Conservation (phyloP, 2,797 vertebrate genomes). For the Oreortyx pictus region DNA sequence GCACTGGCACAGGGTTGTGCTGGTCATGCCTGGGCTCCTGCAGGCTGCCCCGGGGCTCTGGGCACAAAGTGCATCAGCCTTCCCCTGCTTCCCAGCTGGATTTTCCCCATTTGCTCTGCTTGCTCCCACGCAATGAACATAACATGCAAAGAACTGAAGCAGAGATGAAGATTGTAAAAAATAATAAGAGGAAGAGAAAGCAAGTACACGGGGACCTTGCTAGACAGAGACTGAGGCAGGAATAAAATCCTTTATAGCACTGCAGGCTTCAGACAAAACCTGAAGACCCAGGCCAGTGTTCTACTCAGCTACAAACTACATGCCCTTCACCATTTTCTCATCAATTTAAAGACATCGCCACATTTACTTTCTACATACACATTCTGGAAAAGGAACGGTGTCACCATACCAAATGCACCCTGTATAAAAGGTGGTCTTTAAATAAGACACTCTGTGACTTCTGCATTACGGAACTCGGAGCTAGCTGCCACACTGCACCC, state of each 20-base stretch:
- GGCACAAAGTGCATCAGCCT: background rate
- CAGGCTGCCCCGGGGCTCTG: background rate
- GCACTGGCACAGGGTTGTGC: background rate
- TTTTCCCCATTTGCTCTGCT: conserved; percentile 7
- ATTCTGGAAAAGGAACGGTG: conserved; percentile 6
- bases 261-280: background rate
- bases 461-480: background rate
- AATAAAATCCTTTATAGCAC: background rate
- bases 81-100: background rate
- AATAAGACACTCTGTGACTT: background rate
- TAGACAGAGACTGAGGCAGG: background rate
- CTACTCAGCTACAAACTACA: conserved; percentile 11
- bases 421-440: background rate
- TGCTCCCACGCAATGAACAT: background rate
- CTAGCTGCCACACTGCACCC: background rate
- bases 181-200: background rate
- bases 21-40: background rate
- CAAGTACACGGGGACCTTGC: background rate
- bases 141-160: background rate
- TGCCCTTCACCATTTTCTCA: background rate
- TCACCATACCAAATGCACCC: background rate
- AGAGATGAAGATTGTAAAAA: conserved; percentile 9
- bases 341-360: background rate
- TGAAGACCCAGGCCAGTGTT: background rate
- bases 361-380: conserved; percentile 13